Percentiles rank a stretch among this genome's conserved stretches.
Evolutionary conservation across 1,140 invertebrate genomes (phyloP).

Genomic region (Dryas iulia): DNA sequence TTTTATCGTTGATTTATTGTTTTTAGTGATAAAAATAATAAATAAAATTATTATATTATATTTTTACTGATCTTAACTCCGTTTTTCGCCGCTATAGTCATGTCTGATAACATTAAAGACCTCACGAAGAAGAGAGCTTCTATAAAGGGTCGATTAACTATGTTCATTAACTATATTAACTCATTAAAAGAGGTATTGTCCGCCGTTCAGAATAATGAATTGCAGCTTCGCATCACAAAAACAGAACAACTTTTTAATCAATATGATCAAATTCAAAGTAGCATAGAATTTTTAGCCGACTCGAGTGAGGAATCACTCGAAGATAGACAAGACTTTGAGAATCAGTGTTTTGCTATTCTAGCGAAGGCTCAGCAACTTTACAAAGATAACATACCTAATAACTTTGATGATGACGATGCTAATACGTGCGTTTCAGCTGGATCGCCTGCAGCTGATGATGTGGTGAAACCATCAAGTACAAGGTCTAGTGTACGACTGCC

Average conservation of each 20-base stretch:
- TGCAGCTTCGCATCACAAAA: not conserved
- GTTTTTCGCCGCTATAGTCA: not conserved
- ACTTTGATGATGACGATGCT: constrained; percentile 2
- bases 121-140: not conserved
- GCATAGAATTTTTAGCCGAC: not conserved
- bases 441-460: not conserved
- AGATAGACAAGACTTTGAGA: constrained; percentile 1
- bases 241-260: constrained; percentile 1
- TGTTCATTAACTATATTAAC: constrained; percentile 6
- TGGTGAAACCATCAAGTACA: not conserved
- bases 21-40: too few relatives aligned
- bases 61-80: too few relatives aligned
- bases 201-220: not conserved
- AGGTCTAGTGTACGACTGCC: not conserved
- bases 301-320: not conserved
- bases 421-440: constrained; percentile 1
- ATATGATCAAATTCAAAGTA: constrained; percentile 1
- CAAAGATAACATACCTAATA: not conserved
- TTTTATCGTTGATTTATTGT: too few relatives aligned
- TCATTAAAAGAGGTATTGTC: not conserved
- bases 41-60: too few relatives aligned
- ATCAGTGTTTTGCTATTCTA: not conserved
- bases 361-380: not conserved
- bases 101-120: not conserved
- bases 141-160: not conserved